These are phyloP conservation scores for Epinotia nisella DNA, from an alignment of 2,888 invertebrate species.

Conservation along the genomic window DNA sequence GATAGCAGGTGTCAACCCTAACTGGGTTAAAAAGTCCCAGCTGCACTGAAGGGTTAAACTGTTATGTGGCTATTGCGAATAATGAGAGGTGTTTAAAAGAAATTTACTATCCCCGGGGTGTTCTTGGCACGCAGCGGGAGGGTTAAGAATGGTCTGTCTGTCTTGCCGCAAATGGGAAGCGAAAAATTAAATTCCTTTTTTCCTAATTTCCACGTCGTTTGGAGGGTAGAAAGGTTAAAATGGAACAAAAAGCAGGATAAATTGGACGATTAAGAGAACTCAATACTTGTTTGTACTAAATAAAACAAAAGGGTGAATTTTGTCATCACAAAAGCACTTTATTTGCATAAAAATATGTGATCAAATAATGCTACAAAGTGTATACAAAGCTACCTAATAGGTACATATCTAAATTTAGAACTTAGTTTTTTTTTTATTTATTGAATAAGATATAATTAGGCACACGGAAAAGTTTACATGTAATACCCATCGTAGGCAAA, in stretches of 20 bases:
- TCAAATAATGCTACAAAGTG: background rate
- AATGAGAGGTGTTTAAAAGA: slow-evolving; percentile 79
- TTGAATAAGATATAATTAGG: too few relatives aligned
- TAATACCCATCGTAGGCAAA: too few relatives aligned
- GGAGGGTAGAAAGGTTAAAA: slow-evolving; percentile 40
- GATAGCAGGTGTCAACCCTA: slow-evolving; percentile 47
- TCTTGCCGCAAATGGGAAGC: slow-evolving; percentile 55
- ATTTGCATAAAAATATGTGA: background rate
- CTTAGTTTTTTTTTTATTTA: too few relatives aligned
- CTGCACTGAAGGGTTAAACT: slow-evolving; percentile 78
- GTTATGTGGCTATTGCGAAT: slow-evolving; percentile 79
- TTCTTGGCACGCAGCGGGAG: slow-evolving; percentile 59
- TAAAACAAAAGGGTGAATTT: slow-evolving; percentile 1
- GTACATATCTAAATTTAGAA: background rate
- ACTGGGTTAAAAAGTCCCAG: slow-evolving; percentile 65
- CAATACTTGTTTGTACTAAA: slow-evolving; percentile 1
- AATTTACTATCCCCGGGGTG: slow-evolving; percentile 71
- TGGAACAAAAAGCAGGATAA: slow-evolving; percentile 21
- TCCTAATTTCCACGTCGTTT: slow-evolving; percentile 42
- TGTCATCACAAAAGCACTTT: too few relatives aligned
- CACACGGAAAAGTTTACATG: too few relatives aligned
- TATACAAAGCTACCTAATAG: background rate
- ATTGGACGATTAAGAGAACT: slow-evolving; percentile 32
- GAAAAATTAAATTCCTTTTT: slow-evolving; percentile 44
- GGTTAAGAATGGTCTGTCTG: slow-evolving; percentile 60